Evolutionary conservation across 2,888 invertebrate genomes (phyloP).

Genomic region (Thecophora atra): DNA sequence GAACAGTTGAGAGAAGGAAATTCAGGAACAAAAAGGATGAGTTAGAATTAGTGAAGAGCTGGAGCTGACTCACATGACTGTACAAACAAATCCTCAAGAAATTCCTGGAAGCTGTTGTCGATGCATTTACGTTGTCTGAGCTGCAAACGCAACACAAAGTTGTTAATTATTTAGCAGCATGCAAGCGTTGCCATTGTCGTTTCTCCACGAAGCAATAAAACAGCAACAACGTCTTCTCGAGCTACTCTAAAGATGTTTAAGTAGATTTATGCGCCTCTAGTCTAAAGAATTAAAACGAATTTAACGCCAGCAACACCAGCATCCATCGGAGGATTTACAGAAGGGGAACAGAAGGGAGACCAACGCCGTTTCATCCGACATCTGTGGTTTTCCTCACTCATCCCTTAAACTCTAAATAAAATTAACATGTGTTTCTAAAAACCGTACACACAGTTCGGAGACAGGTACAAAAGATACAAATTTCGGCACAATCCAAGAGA

Average conservation of each 20-base stretch:
- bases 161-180: constrained; percentile 30
- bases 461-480: constrained; percentile 26
- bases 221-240: constrained; percentile 2
- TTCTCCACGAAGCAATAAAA: neutral
- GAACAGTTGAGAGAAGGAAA: too few relatives aligned
- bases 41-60: too few relatives aligned
- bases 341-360: neutral
- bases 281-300: constrained; percentile 34
- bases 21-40: too few relatives aligned
- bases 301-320: neutral
- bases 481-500: constrained; percentile 30
- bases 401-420: neutral
- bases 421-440: neutral
- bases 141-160: constrained; percentile 24
- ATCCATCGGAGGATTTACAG: neutral
- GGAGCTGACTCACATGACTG: too few relatives aligned
- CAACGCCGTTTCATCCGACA: neutral
- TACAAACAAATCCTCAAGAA: too few relatives aligned
- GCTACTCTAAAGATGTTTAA: constrained; percentile 16
- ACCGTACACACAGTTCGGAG: neutral
- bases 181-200: constrained; percentile 27
- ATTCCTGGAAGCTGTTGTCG: too few relatives aligned
- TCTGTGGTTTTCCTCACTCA: neutral
- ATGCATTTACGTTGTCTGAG: too few relatives aligned
- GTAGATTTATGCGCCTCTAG: constrained; percentile 34